Base-by-base conservation (phyloP, 2,888 invertebrate genomes). In the Rugalucina vietnamica region DNA sequence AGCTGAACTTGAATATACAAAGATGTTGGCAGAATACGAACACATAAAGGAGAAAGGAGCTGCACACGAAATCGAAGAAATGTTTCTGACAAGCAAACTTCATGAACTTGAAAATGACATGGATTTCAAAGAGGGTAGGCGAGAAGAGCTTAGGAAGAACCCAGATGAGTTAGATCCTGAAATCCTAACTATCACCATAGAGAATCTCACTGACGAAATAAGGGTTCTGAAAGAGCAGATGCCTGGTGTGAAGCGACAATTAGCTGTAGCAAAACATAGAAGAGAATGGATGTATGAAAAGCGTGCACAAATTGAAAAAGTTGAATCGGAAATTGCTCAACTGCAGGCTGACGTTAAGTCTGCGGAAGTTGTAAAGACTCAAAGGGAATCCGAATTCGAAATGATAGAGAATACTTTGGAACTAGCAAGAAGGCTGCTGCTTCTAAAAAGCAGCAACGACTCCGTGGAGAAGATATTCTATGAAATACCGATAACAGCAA, bases 401-500 rank as follows among this genome's bases (percentile, higher is more conserved):
- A 88, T 88, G 3, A 82, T 92, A 12, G 90, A 90, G 54, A 86
- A 84, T 36, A 89, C 90, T 1, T 82, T 92, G 32, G 92, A 92
- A 77, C 57, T 91, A 32, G 92, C 93, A 2, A 81, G 91, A 43
- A 72, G 89, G 69, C 89, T 94, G 21, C 80, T 90, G 54, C 82
- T 92, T 34, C 91, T 89, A 76, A 94, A 94, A 82, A 91, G 88
- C 0, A 92, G 91, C 76, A 91, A 89, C 27, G 93, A 93, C 70
- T 89, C 90, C 5, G 90, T 93, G 24, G 91, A 91, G 74, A 93
- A 92, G 84, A 92, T 93, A 8, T 93, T 90, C 85, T 91, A 93
- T 86, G 89, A 90, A 70, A 89, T 93, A 65, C 93, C 93, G 0
- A 88, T 93, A 37, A 91, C 84, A 50, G 82, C 85, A 50, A 83